Conservation (phyloP, 2,113 vertebrate genomes). For the Hepsetus odoe region DNA sequence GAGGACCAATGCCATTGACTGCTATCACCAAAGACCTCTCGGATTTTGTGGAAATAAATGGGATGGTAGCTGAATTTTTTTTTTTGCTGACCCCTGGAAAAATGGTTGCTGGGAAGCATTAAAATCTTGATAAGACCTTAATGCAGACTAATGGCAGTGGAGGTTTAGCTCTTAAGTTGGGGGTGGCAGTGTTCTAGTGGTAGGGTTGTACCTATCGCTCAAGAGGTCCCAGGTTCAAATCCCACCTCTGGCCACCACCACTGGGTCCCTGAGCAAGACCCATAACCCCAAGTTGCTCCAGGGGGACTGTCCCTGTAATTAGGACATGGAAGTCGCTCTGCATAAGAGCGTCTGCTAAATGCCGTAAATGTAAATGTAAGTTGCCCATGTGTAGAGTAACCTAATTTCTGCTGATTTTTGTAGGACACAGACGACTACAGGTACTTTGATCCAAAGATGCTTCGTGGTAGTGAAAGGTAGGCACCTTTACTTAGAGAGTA, state of each 20-base stretch:
- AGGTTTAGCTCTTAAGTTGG: too few relatives aligned
- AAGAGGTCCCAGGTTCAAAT: too few relatives aligned
- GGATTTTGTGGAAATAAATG: slow-evolving; percentile 20
- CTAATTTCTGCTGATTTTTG: slow-evolving; percentile 37
- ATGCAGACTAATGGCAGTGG: slow-evolving; percentile 39
- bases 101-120: slow-evolving; percentile 20
- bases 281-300: too few relatives aligned
- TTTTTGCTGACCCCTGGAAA: slow-evolving; percentile 10
- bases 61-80: slow-evolving; percentile 11
- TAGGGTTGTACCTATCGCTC: too few relatives aligned
- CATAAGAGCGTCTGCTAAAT: too few relatives aligned
- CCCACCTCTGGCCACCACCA: too few relatives aligned
- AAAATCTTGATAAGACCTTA: slow-evolving; percentile 35
- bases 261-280: too few relatives aligned
- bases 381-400: slow-evolving; percentile 17
- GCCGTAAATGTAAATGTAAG: slow-evolving; percentile 25
- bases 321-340: too few relatives aligned
- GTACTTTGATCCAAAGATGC: slow-evolving; percentile 98
- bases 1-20: slow-evolving; percentile 36
- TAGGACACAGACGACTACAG: slow-evolving; percentile 98
- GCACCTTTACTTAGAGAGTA: slow-evolving; percentile 18
- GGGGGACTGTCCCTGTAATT: too few relatives aligned
- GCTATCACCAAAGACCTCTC: slow-evolving; percentile 32
- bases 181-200: too few relatives aligned
- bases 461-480: slow-evolving; percentile 94